Evolutionary conservation across 2,113 vertebrate genomes (phyloP).

Genomic region (Forbesichthys papilliferus): DNA sequence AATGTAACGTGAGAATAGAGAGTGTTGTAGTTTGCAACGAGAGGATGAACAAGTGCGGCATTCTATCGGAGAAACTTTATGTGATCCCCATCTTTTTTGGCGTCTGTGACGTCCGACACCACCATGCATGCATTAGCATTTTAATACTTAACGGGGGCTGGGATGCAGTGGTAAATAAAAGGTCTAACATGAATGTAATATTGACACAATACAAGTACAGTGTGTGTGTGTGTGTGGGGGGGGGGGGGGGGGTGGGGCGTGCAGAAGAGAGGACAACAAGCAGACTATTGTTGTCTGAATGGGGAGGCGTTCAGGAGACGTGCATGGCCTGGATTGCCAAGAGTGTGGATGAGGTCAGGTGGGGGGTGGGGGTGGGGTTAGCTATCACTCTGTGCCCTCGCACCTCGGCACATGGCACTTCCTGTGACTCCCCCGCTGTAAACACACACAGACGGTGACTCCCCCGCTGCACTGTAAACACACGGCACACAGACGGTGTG

Average conservation of each 20-base stretch:
- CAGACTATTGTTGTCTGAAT: constrained; percentile 35
- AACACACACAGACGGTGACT: too few species aligned
- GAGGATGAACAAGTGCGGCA: constrained; percentile 26
- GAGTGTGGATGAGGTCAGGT: too few species aligned
- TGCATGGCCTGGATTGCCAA: neutral
- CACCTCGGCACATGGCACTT: neutral
- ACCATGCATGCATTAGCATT: constrained; percentile 47
- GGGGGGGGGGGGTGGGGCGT: neutral
- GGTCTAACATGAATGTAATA: constrained; percentile 47
- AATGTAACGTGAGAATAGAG: constrained; percentile 20
- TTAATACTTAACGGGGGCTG: constrained; percentile 27
- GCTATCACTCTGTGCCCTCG: neutral
- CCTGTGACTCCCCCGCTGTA: neutral
- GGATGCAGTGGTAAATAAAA: constrained; percentile 48
- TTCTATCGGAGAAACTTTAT: constrained; percentile 40
- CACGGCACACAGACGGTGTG: too few species aligned
- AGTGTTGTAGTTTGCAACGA: constrained; percentile 1
- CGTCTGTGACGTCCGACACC: constrained; percentile 7
- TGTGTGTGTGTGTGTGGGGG: neutral
- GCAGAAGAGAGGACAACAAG: constrained; percentile 35
- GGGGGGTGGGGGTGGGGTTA: too few species aligned
- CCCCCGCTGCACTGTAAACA: too few species aligned
- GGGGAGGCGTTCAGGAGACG: constrained; percentile 1
- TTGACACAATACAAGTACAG: constrained; percentile 37
- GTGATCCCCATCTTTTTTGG: constrained; percentile 32